A percentile compares a stretch with the other conserved stretches of the same genome.
Conservation (phyloP, 2,113 vertebrate genomes). For the Notarius quadriscutis region DNA sequence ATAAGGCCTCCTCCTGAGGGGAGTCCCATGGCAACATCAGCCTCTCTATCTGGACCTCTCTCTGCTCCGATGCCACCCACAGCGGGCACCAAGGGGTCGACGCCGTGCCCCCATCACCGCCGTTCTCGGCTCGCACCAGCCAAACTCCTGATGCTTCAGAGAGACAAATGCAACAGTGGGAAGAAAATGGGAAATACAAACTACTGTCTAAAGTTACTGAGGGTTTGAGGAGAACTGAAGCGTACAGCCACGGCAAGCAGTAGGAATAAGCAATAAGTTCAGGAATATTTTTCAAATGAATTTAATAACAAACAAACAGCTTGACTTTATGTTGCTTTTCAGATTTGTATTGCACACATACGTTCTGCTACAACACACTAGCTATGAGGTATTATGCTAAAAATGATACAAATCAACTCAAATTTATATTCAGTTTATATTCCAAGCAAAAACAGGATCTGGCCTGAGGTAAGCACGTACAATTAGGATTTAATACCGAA, state of each 20-base stretch:
- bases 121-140: conserved; percentile 64
- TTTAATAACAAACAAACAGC: not conserved
- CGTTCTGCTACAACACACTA: not conserved
- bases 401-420: not conserved
- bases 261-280: not conserved
- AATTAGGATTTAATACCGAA: not conserved
- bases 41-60: conserved; percentile 67
- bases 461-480: not conserved
- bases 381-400: conserved; percentile 1
- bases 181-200: not conserved
- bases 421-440: not conserved
- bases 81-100: conserved; percentile 72
- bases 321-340: not conserved
- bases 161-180: conserved; percentile 43
- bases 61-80: conserved; percentile 73
- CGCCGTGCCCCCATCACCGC: conserved; percentile 67
- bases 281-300: not conserved
- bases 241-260: not conserved
- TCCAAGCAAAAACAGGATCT: not conserved
- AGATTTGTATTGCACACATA: not conserved
- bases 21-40: conserved; percentile 69
- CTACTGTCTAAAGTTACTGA: not conserved
- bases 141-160: conserved; percentile 70
- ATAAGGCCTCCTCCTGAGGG: conserved; percentile 72
- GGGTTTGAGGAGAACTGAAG: conserved; percentile 27